Conservation (phyloP, 1,140 invertebrate species). For the Trichonephila inaurata region DNA sequence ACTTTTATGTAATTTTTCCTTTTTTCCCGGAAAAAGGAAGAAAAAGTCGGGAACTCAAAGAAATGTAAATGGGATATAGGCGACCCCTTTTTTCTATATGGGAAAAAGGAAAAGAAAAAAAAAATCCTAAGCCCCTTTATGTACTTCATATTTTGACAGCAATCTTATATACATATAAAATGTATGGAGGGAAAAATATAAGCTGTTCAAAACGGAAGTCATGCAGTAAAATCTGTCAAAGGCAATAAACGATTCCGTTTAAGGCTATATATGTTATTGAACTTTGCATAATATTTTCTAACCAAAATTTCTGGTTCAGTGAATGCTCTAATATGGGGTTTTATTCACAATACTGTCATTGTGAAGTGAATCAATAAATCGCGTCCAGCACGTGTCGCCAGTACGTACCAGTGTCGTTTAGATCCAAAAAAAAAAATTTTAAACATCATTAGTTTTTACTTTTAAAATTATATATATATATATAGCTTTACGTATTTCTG, state of each 20-base stretch:
- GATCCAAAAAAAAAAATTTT: too few species aligned
- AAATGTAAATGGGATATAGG: slow-evolving; percentile 52
- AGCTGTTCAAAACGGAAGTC: not conserved
- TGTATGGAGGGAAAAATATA: not conserved
- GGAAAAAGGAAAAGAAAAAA: not conserved
- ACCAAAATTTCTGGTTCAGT: too few species aligned
- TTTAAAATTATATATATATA: too few species aligned
- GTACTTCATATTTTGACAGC: slow-evolving; percentile 59
- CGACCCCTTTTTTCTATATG: slow-evolving; percentile 3
- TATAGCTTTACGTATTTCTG: too few species aligned
- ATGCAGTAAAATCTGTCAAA: not conserved
- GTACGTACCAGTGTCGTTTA: too few species aligned
- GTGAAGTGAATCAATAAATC: too few species aligned
- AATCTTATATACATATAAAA: slow-evolving; percentile 38
- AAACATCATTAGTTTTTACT: too few species aligned
- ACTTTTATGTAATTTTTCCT: not conserved
- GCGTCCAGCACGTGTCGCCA: too few species aligned
- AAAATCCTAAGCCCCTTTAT: slow-evolving; percentile 12
- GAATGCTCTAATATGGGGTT: too few species aligned
- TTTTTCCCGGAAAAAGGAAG: not conserved
- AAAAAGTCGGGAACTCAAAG: slow-evolving; percentile 47
- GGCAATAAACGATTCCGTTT: slow-evolving; percentile 20
- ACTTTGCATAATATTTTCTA: not conserved
- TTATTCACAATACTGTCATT: too few species aligned
- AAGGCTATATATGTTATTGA: not conserved